Evolutionary conservation across 2,888 invertebrate genomes (phyloP).

Genomic region (Melikaiella ostensackeni): DNA sequence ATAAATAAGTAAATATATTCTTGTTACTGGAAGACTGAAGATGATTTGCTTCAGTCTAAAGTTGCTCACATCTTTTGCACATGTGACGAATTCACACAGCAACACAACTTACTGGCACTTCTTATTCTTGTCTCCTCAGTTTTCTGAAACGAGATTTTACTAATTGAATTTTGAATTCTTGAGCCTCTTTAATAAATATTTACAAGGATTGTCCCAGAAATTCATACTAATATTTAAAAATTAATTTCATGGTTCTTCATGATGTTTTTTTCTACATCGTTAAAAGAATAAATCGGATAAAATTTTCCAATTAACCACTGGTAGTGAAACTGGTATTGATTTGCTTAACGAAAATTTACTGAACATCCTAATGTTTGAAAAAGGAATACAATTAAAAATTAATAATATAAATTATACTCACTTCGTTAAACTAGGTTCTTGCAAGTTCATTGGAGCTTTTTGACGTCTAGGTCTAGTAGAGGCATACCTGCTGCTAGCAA

Average conservation of each 20-base stretch:
- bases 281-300: neutral
- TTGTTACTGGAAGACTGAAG: slow-evolving; percentile 28
- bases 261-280: no score
- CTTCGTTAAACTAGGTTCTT: slow-evolving; percentile 67
- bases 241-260: neutral
- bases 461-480: slow-evolving; percentile 64
- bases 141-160: slow-evolving; percentile 21
- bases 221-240: neutral
- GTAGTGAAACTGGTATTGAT: neutral
- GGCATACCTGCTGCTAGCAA: slow-evolving; percentile 48
- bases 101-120: neutral
- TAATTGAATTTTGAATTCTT: neutral
- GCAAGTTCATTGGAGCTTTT: slow-evolving; percentile 64
- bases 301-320: neutral
- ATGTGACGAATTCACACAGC: neutral
- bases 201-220: neutral
- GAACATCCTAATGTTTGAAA: neutral
- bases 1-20: slow-evolving; percentile 23
- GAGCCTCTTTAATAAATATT: neutral
- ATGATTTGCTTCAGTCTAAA: neutral
- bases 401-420: slow-evolving; percentile 48
- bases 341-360: neutral
- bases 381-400: no score
- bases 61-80: neutral
- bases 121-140: slow-evolving; percentile 22